Base-by-base conservation (phyloP, 2,888 invertebrate species). In the Entomobrya proxima region DNA sequence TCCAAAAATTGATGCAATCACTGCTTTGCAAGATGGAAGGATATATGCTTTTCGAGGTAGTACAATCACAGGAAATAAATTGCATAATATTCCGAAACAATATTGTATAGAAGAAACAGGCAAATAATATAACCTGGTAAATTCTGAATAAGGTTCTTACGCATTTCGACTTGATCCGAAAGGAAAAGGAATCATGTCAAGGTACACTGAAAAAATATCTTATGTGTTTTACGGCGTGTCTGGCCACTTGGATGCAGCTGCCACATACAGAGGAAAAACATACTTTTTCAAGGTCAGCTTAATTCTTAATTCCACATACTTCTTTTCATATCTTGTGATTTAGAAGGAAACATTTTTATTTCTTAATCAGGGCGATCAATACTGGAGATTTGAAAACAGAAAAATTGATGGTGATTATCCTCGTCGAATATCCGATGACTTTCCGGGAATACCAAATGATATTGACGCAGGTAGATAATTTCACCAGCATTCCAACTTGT, bases 21-120 rank as follows among this genome's bases (percentile, higher is more conserved):
- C 87, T 11, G n/a, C 88, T 21, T 58, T 89, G 27, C 32, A 61
- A 21, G 86, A 88, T 55, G 86, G 87, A 37, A 50, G 64, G 15
- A 74, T 88, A 64, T 88, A 80, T 83, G 88, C 86, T 11, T 89
- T 89, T 35, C 55, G 72, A 69, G 87, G 89, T 87, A 30, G 5
- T 9, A 21, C 37, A 67, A 47, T n/a, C n/a, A n/a, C n/a, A n/a
- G n/a, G n/a, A n/a, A n/a, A n/a, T n/a, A n/a, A n/a, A n/a, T n/a
- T n/a, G n/a, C n/a, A n/a, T n/a, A n/a, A n/a, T n/a, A n/a, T n/a
- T n/a, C n/a, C n/a, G n/a, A n/a, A n/a, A n/a, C 55, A 55, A 55
- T 55, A n/a, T 55, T 11, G 55, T 55, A 18, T 55, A 55, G 21
- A 55, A 55, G 18, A n/a, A 55, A 55, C 55, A 55, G 6, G 55